phyloP scores from a whole-genome alignment of 2,797 vertebrate genomes.

The Eurystomus glaucurus region DNA sequence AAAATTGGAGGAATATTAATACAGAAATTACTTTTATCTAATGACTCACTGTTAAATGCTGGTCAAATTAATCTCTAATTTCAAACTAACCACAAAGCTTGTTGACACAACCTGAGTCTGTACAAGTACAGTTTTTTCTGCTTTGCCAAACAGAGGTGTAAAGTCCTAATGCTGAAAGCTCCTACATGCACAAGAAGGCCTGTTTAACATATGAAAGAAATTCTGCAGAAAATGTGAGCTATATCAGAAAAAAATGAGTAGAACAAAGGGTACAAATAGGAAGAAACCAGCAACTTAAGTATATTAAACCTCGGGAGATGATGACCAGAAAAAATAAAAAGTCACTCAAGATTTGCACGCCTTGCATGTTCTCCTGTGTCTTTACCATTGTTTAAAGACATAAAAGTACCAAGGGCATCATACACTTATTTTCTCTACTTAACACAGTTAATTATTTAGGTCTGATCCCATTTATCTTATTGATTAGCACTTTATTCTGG shows the following conservation, averaged over 20 bases:
- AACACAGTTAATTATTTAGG: not conserved
- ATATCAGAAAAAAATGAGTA: not conserved
- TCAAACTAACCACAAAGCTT: not conserved
- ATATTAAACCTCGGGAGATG: not conserved
- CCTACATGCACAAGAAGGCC: fast-evolving
- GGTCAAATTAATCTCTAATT: not conserved
- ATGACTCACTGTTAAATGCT: not conserved
- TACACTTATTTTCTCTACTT: not conserved
- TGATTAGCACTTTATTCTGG: not conserved
- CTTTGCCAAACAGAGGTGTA: not conserved
- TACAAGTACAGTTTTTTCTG: not conserved
- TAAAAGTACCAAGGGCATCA: not conserved
- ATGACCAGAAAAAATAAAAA: not conserved
- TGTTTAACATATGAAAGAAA: not conserved
- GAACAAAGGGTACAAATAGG: not conserved
- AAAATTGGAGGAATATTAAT: not conserved
- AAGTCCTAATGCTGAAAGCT: not conserved
- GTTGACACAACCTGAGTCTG: not conserved
- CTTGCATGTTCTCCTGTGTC: not conserved
- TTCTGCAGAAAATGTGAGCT: not conserved
- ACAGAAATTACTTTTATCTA: not conserved
- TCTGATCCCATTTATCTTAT: not conserved
- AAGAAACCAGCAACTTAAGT: not conserved
- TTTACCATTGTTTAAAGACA: not conserved
- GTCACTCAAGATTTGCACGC: not conserved